A percentile compares a stretch with the other conserved stretches of the same genome.
Evolutionary conservation across 2,888 invertebrate genomes (phyloP).

Genomic region (Operophtera brumata): DNA sequence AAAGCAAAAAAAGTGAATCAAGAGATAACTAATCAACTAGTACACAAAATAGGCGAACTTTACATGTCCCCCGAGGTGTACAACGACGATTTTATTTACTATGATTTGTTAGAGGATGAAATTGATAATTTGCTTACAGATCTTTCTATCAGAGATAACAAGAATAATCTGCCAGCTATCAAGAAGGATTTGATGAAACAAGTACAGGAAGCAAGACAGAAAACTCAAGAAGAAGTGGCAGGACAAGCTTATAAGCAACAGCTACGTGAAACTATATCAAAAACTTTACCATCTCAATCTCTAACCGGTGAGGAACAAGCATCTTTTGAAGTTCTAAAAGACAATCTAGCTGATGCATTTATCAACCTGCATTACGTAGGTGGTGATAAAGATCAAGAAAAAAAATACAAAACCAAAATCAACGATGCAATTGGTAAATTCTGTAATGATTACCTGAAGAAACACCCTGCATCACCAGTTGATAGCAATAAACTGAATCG

Average conservation of each 20-base stretch:
- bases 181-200: conserved; percentile 43
- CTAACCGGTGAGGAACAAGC: conserved; percentile 42
- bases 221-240: conserved; percentile 39
- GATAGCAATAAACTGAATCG: conserved; percentile 41
- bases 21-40: conserved; percentile 40
- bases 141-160: conserved; percentile 24
- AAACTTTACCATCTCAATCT: conserved; percentile 40
- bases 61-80: conserved; percentile 53
- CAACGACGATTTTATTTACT: conserved; percentile 48
- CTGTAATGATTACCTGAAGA: conserved; percentile 49
- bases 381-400: conserved; percentile 36
- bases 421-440: conserved; percentile 47
- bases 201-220: conserved; percentile 39
- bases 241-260: conserved; percentile 50
- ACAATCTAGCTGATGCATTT: conserved; percentile 57
- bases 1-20: conserved; percentile 40
- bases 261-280: conserved; percentile 48
- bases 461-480: conserved; percentile 40
- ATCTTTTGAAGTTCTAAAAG: conserved; percentile 52
- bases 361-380: conserved; percentile 50
- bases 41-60: conserved; percentile 48
- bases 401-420: conserved; percentile 47
- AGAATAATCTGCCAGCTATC: conserved; percentile 30
- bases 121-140: conserved; percentile 40
- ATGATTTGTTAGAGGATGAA: conserved; percentile 48